These are phyloP conservation scores for Gorsachius magnificus DNA, from an alignment of 2,797 vertebrate species.

Conservation along the genomic window DNA sequence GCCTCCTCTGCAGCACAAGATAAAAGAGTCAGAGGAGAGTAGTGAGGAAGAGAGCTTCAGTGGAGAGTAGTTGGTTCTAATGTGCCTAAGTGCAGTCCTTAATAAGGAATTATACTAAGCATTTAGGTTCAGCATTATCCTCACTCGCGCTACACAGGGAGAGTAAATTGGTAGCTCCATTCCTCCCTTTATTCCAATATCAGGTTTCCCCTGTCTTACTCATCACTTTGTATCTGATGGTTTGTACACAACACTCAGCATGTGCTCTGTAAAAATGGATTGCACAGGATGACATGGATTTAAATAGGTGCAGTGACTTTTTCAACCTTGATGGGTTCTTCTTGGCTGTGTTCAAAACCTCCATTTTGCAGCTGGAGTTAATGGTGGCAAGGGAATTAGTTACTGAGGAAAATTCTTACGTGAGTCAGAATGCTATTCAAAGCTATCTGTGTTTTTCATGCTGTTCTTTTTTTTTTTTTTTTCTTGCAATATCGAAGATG, in stretches of 20 bases:
- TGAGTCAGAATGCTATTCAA: background rate
- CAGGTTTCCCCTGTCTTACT: slow-evolving; percentile 27
- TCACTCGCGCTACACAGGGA: background rate
- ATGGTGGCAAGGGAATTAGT: background rate
- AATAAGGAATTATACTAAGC: background rate
- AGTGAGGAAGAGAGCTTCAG: background rate
- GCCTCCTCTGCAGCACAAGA: background rate
- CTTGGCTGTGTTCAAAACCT: background rate
- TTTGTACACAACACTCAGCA: background rate
- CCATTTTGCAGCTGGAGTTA: background rate
- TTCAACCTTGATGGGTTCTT: background rate
- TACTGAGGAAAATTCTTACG: background rate
- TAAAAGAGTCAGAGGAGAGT: background rate
- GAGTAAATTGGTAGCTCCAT: background rate
- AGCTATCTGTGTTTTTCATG: background rate
- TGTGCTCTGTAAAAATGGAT: background rate
- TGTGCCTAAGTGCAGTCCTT: background rate
- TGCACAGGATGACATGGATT: fast-evolving
- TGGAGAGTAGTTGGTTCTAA: background rate
- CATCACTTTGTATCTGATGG: background rate
- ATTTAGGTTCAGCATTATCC: background rate
- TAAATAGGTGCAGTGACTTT: background rate
- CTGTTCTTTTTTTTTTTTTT: background rate
- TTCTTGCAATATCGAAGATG: background rate
- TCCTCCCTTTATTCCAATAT: background rate